These are phyloP conservation scores for Pecten maximus DNA, from an alignment of 2,888 invertebrate species.

Conservation along the genomic window DNA sequence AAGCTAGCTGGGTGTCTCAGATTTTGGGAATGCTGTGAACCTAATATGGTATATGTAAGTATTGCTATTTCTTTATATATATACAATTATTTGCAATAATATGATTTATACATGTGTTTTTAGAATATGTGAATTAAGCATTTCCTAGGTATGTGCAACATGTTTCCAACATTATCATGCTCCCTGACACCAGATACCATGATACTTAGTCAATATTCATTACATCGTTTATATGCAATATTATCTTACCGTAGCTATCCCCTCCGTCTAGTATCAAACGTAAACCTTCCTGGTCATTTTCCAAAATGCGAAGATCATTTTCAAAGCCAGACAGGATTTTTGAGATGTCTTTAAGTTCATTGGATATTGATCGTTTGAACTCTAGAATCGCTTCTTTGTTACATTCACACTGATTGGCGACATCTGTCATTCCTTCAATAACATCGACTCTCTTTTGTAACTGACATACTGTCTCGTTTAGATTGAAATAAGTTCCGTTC, in stretches of 20 bases:
- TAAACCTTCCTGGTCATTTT: not conserved
- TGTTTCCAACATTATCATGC: too few relatives aligned
- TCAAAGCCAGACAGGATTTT: not conserved
- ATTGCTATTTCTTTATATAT: too few relatives aligned
- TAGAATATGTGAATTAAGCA: too few relatives aligned
- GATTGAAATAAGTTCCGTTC: not conserved
- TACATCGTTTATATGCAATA: too few relatives aligned
- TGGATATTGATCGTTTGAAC: not conserved
- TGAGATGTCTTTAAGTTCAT: not conserved
- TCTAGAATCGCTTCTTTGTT: not conserved
- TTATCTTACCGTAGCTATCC: not conserved
- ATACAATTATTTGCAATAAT: too few relatives aligned
- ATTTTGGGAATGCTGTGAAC: too few relatives aligned
- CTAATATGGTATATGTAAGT: too few relatives aligned
- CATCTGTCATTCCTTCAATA: not conserved
- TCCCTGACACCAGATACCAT: too few relatives aligned
- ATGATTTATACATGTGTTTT: too few relatives aligned
- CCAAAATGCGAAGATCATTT: not conserved
- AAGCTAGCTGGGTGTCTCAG: too few relatives aligned
- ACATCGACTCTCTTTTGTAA: not conserved
- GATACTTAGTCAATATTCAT: too few relatives aligned
- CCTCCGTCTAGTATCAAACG: not conserved
- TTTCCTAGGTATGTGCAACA: too few relatives aligned
- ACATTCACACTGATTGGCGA: not conserved
- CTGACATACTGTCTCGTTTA: not conserved